Percentiles rank a stretch among this genome's conserved stretches.
phyloP scores from a whole-genome alignment of 2,888 invertebrate species.

The Drosophila vallismaia region DNA sequence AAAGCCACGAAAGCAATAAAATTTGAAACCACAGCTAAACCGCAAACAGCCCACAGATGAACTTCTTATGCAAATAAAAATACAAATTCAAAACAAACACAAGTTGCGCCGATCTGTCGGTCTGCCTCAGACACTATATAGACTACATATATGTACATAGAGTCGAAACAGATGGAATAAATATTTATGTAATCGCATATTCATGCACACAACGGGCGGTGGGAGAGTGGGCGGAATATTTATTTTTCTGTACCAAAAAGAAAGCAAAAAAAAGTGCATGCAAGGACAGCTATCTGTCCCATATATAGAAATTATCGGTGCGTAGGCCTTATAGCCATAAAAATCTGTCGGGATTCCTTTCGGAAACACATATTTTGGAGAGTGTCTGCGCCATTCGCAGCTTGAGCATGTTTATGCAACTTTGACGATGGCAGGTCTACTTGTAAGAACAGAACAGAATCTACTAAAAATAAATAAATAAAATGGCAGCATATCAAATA shows the following conservation, averaged over 20 bases:
- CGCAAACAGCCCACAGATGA: slow-evolving; percentile 67
- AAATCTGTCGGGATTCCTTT: not conserved
- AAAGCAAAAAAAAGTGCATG: slow-evolving; percentile 6
- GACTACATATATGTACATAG: slow-evolving; percentile 24
- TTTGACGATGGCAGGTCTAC: slow-evolving; percentile 35
- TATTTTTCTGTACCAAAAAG: slow-evolving; percentile 69
- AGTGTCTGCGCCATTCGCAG: not conserved
- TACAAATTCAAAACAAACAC: slow-evolving; percentile 13
- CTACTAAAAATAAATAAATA: slow-evolving; percentile 53
- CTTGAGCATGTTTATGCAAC: slow-evolving; percentile 7
- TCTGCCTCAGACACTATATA: not conserved
- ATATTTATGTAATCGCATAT: slow-evolving; percentile 35
- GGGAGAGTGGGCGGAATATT: slow-evolving; percentile 37
- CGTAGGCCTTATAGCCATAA: slow-evolving; percentile 11
- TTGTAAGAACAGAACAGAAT: slow-evolving; percentile 51
- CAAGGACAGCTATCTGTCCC: slow-evolving; percentile 16
- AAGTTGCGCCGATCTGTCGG: slow-evolving; percentile 26
- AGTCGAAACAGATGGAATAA: slow-evolving; percentile 36
- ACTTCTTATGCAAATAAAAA: slow-evolving; percentile 35
- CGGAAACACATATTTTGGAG: not conserved
- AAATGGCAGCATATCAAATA: slow-evolving; percentile 72
- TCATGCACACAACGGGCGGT: not conserved
- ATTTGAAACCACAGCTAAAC: slow-evolving; percentile 40
- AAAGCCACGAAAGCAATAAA: slow-evolving; percentile 8
- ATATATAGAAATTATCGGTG: slow-evolving; percentile 18